Evolutionary conservation across 2,113 vertebrate species (phyloP), one percentile per base, ranked within the genome.

Genomic region (Cinclus cinclus): DNA sequence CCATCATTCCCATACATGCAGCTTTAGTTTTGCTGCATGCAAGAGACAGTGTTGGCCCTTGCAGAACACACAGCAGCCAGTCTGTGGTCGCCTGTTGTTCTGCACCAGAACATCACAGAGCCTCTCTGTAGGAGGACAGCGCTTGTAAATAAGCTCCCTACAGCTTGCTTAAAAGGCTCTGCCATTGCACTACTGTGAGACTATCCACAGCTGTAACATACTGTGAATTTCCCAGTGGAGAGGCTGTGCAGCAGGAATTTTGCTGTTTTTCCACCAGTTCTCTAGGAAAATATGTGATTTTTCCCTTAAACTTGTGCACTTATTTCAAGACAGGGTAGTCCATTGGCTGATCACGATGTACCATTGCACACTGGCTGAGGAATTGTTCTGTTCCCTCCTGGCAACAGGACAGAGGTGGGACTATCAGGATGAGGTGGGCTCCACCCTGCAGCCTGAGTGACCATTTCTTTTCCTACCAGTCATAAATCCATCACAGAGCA

Each of bases 91-190:
- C 90, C 76, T 86, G 71, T 46, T 86, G 92, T 41, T 92, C 52
- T 64, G 64, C 60, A 75, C 68, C 47, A 90, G 75, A 82, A 55
- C 59, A 89, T 70, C 90, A 95, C 81, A 95, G 87, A 93, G 79
- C 42, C 31, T 91, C 83, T 63, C 95, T 49, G 85, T 2, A 62
- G 90, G 96, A 92, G 16, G 58, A 73, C 52, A 73, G 39, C 0
- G 0, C 68, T 93, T 77, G 82, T 85, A 96, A 97, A 94, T 91
- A 95, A 94, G 73, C 85, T 94, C 90, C 90, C 85, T 31, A 75
- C 85, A 78, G 94, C 85, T 93, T 67, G 30, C 60, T 70, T 89
- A 55, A 91, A 89, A 84, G 55, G 67, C 71, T 85, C 79, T 79
- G 89, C 84, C 90, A 31, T 21, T 70, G 78, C 86, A 64, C 58